A percentile compares a stretch with the other conserved stretches of the same genome.
These are phyloP conservation scores for Tenualosa thibaudeaui DNA, from an alignment of 2,797 vertebrate genomes.

Conservation along the genomic window DNA sequence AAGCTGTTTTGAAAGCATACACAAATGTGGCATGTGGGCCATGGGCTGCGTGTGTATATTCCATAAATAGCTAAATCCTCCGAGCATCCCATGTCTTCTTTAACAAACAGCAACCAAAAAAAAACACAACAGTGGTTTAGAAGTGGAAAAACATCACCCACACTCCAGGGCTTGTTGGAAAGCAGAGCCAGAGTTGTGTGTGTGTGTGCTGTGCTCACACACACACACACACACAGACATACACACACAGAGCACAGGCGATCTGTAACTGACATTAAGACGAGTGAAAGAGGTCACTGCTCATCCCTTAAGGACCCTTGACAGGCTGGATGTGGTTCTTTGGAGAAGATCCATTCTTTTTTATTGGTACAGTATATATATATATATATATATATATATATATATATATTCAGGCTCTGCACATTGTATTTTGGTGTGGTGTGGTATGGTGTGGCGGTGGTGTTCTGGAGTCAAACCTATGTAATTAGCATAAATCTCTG, in stretches of 20 bases:
- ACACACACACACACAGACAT: too few relatives aligned
- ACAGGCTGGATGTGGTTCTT: background rate
- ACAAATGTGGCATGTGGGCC: conserved; percentile 5
- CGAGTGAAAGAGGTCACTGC: background rate
- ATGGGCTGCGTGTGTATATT: background rate
- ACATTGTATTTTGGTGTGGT: background rate
- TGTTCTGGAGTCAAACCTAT: background rate
- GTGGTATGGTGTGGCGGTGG: too few relatives aligned
- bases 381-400: too few relatives aligned
- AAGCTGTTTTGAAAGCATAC: background rate
- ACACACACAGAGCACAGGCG: background rate
- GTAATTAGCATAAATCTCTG: background rate
- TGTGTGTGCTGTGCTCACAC: background rate
- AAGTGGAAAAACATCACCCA: conserved; percentile 14
- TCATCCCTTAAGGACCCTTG: background rate
- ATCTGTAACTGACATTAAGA: background rate
- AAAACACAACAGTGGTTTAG: background rate
- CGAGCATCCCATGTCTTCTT: conserved; percentile 16
- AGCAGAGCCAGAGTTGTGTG: background rate
- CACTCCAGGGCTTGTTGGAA: background rate
- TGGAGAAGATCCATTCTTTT: background rate
- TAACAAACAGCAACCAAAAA: background rate
- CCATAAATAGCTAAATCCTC: conserved; percentile 12
- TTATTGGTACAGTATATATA: too few relatives aligned
- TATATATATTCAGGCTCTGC: background rate